Evolutionary conservation across 1,140 invertebrate genomes (phyloP).

Genomic region (Lordiphosa clarofinis): DNA sequence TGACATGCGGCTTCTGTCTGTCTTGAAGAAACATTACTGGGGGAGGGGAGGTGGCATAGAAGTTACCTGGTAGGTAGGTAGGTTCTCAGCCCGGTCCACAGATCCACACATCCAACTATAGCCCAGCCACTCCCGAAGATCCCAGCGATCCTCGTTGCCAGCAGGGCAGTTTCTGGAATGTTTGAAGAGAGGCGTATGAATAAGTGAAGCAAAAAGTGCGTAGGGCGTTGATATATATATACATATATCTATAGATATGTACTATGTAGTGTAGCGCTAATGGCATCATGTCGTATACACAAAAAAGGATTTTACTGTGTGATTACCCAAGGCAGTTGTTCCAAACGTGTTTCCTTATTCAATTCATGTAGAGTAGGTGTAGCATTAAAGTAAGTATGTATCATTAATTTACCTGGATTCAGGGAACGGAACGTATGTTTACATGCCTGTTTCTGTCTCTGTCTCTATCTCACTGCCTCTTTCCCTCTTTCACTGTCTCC

Average conservation of each 20-base stretch:
- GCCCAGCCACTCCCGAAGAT: neutral
- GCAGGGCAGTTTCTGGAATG: too few relatives aligned
- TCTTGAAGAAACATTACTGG: constrained; percentile 72
- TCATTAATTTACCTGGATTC: constrained; percentile 14
- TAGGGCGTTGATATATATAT: neutral
- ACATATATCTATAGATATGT: neutral
- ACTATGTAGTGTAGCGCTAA: constrained; percentile 4
- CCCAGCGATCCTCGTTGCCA: neutral
- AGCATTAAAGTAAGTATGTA: neutral
- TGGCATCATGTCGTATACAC: constrained; percentile 14
- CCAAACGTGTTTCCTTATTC: constrained; percentile 1
- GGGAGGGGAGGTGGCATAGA: constrained; percentile 55
- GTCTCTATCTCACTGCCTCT: constrained; percentile 4
- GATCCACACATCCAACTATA: constrained; percentile 8
- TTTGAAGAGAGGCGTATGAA: neutral
- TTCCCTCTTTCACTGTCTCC: constrained; percentile 3
- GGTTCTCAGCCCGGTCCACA: constrained; percentile 11
- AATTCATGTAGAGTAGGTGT: constrained; percentile 1
- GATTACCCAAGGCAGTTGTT: neutral
- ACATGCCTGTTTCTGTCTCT: constrained; percentile 8
- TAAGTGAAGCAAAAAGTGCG: neutral
- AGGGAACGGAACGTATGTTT: constrained; percentile 16
- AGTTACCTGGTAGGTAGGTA: constrained; percentile 61
- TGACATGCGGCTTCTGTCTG: constrained; percentile 36
- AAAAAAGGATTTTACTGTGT: constrained; percentile 2